A percentile compares a stretch with the other conserved stretches of the same genome.
Evolutionary conservation across 1,140 invertebrate genomes (phyloP).

Genomic region (Drosophila burlai): DNA sequence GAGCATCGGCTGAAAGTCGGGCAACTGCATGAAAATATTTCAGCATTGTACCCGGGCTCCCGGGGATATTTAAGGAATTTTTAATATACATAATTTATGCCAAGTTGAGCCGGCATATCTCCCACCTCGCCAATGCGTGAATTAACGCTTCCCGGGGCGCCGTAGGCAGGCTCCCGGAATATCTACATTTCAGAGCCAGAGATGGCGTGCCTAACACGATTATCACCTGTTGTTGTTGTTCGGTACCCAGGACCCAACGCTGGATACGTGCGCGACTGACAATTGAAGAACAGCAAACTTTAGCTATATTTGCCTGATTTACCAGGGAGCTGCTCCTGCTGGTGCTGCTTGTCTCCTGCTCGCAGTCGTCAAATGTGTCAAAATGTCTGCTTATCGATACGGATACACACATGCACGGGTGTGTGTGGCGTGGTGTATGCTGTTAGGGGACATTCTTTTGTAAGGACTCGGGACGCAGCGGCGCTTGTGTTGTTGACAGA

Average conservation of each 20-base stretch:
- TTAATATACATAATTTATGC: conserved; percentile 79
- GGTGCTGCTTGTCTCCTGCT: background rate
- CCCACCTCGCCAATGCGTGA: conserved; percentile 1
- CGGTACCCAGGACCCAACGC: background rate
- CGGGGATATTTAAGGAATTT: conserved; percentile 72
- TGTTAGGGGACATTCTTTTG: conserved; percentile 11
- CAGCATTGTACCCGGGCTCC: conserved; percentile 26
- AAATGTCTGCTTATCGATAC: conserved; percentile 71
- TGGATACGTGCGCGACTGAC: conserved; percentile 38
- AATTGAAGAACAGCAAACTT: conserved; percentile 63
- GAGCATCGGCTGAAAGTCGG: conserved; percentile 36
- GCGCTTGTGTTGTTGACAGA: conserved; percentile 56
- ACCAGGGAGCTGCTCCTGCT: conserved; percentile 7
- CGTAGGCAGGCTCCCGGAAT: background rate
- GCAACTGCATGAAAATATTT: conserved; percentile 75
- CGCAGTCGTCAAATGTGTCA: conserved; percentile 66
- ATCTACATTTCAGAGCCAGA: background rate
- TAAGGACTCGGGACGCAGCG: conserved; percentile 24
- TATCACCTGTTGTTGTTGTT: conserved; percentile 18
- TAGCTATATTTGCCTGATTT: conserved; percentile 28
- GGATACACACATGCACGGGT: conserved; percentile 11
- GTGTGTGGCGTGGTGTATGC: conserved; percentile 4
- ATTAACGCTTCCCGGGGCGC: conserved; percentile 1
- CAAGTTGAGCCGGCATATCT: background rate
- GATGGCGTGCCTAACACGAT: conserved; percentile 11